phyloP scores from a whole-genome alignment of 1,140 invertebrate species.

The Himalopsyche phryganea region DNA sequence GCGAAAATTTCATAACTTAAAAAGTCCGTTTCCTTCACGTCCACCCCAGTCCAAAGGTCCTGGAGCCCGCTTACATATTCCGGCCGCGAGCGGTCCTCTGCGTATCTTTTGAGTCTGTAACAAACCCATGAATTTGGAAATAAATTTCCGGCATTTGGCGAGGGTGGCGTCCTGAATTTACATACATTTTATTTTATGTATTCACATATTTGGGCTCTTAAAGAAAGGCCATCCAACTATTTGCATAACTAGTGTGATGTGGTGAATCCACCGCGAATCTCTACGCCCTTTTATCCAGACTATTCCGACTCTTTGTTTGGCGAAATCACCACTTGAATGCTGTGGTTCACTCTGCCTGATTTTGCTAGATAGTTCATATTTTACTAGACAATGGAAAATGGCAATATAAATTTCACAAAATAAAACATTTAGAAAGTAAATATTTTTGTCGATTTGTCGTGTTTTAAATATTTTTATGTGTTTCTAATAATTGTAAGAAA shows the following conservation, averaged over 20 bases:
- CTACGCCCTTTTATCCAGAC: too few species aligned
- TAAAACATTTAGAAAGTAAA: too few species aligned
- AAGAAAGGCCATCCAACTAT: conserved; percentile 33
- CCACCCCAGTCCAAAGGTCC: neutral
- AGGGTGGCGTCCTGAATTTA: conserved; percentile 28
- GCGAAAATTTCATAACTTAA: too few species aligned
- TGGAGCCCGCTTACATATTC: conserved; percentile 29
- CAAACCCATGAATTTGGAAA: conserved; percentile 35
- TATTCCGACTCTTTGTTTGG: too few species aligned
- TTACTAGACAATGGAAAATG: too few species aligned
- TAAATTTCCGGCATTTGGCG: conserved; percentile 34
- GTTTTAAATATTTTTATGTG: too few species aligned
- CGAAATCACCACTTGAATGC: too few species aligned
- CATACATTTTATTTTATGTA: conserved; percentile 34
- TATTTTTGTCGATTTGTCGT: too few species aligned
- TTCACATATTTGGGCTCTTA: conserved; percentile 33
- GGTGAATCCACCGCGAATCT: conserved; percentile 14
- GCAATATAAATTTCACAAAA: too few species aligned
- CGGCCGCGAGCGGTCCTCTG: conserved; percentile 17
- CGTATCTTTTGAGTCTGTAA: conserved; percentile 33
- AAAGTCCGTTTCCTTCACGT: neutral
- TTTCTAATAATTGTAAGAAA: too few species aligned
- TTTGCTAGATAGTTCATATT: too few species aligned
- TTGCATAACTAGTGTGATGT: conserved; percentile 28
- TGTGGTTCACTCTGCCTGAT: too few species aligned